phyloP scores from a whole-genome alignment of 2,888 invertebrate genomes.

The Sceliomorpha sp. region DNA sequence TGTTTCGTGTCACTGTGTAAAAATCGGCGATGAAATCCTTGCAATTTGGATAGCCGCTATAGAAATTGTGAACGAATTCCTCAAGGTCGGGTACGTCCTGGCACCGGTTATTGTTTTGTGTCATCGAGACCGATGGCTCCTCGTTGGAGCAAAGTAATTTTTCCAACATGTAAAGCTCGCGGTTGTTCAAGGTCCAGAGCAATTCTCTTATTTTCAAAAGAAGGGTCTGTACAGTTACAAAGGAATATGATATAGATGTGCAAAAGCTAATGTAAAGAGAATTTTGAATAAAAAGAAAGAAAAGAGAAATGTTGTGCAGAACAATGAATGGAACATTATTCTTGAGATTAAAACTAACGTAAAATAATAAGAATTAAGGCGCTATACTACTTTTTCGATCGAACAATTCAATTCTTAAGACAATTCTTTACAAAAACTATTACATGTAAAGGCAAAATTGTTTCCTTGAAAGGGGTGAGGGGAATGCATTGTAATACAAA shows the following conservation, averaged over 20 bases:
- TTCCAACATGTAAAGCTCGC: slow-evolving; percentile 92
- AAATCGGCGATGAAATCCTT: slow-evolving; percentile 83
- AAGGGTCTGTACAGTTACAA: slow-evolving; percentile 84
- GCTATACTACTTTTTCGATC: too few species aligned
- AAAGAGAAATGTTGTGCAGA: too few species aligned
- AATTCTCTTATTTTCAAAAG: slow-evolving; percentile 95
- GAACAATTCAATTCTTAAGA: too few species aligned
- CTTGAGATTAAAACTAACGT: too few species aligned
- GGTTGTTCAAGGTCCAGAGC: slow-evolving; percentile 91
- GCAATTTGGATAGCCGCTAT: slow-evolving; percentile 86
- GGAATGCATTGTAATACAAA: too few species aligned
- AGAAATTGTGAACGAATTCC: slow-evolving; percentile 86
- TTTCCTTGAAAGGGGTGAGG: too few species aligned
- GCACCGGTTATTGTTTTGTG: slow-evolving; percentile 58
- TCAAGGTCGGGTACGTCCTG: slow-evolving; percentile 83
- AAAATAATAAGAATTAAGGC: too few species aligned
- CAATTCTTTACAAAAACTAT: too few species aligned
- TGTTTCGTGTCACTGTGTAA: slow-evolving; percentile 76
- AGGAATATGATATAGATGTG: slow-evolving; percentile 9
- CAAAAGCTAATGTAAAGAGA: slow-evolving; percentile 2
- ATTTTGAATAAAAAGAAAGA: too few species aligned
- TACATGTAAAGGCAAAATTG: too few species aligned
- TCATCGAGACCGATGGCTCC: slow-evolving; percentile 81
- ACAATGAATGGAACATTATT: too few species aligned
- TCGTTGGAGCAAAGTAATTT: slow-evolving; percentile 95